phyloP scores from a whole-genome alignment of 2,113 vertebrate genomes.

The Larimichthys polyactis region DNA sequence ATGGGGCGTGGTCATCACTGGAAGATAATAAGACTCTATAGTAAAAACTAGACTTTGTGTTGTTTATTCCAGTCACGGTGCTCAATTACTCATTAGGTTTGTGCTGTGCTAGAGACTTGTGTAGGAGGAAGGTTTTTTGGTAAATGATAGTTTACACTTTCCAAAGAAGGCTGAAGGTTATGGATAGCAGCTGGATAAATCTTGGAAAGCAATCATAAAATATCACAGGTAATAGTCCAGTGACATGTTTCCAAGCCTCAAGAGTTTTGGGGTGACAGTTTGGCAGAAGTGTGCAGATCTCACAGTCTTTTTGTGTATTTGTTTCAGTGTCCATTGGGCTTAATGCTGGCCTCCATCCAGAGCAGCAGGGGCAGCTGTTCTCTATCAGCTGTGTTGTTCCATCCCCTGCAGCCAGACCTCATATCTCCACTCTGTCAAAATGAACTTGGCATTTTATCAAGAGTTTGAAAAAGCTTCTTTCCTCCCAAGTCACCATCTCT shows the following conservation, averaged over 20 bases:
- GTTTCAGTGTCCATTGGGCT: constrained; percentile 36
- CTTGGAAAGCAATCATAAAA: not conserved
- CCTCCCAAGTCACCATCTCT: constrained; percentile 1
- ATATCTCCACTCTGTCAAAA: constrained; percentile 25
- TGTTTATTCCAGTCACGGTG: not conserved
- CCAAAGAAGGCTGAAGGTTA: not conserved
- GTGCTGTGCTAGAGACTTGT: not conserved
- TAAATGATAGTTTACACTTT: not conserved
- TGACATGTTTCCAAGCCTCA: not conserved
- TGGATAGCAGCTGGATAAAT: not conserved
- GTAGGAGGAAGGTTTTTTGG: not conserved
- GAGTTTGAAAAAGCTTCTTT: constrained; percentile 33
- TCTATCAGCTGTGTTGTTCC: constrained; percentile 12
- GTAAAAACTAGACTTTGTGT: not conserved
- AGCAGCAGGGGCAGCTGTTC: constrained; percentile 50
- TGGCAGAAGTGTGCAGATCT: constrained; percentile 25
- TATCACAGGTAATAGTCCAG: not conserved
- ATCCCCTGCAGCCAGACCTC: constrained; percentile 6
- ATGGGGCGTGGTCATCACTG: too few relatives aligned
- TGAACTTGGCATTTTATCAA: constrained; percentile 29
- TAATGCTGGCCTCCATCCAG: constrained; percentile 25
- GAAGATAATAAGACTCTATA: not conserved
- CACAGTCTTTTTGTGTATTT: constrained; percentile 27
- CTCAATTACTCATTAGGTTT: not conserved
- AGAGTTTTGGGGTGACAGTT: constrained; percentile 26